A percentile compares a stretch with the other conserved stretches of the same genome.
These are phyloP conservation scores for Macroglossus sobrinus DNA, from an alignment of 2,113 vertebrate genomes.

Conservation along the genomic window DNA sequence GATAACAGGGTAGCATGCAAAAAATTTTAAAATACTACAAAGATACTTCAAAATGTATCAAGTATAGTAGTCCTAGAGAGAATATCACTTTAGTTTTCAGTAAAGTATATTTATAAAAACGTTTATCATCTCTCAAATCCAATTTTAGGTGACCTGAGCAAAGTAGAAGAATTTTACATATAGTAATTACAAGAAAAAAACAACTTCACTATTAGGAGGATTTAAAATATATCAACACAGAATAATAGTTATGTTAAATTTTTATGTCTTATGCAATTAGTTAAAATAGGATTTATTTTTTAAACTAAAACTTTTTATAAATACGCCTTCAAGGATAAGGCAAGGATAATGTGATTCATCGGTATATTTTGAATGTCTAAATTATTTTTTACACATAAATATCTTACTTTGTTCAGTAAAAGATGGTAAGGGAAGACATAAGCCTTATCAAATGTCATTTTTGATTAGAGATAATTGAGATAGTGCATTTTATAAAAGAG, in stretches of 20 bases:
- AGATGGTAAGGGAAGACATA: neutral
- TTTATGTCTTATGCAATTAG: neutral
- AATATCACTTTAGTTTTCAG: neutral
- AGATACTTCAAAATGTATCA: neutral
- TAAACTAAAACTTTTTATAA: neutral
- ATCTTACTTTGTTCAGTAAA: neutral
- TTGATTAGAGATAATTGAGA: neutral
- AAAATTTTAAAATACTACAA: neutral
- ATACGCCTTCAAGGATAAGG: neutral
- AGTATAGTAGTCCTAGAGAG: neutral
- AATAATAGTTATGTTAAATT: neutral
- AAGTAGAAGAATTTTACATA: neutral
- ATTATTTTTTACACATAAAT: neutral
- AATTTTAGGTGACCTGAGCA: constrained; percentile 2
- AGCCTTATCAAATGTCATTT: neutral
- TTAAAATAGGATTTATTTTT: neutral
- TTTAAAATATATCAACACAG: neutral
- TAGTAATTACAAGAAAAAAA: neutral
- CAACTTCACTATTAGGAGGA: neutral
- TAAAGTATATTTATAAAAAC: neutral
- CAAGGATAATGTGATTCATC: neutral
- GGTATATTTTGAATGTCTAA: neutral
- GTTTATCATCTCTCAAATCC: neutral
- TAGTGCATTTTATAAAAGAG: neutral
- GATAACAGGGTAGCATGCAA: neutral